phyloP scores from a whole-genome alignment of 2,797 vertebrate genomes.

The Emydoidea blandingii region DNA sequence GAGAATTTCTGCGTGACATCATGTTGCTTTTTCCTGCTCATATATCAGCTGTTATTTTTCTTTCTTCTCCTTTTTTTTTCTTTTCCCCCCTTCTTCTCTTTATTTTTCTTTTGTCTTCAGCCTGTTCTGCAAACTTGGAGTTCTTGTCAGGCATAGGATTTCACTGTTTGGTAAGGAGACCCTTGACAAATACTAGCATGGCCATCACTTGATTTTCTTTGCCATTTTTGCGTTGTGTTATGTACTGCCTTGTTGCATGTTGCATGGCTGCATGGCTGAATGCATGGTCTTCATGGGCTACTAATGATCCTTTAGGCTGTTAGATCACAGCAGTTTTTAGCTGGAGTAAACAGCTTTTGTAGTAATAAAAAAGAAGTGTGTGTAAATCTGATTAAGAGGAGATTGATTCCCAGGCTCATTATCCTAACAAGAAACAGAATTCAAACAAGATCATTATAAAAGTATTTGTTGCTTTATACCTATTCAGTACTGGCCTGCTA shows the following conservation, averaged over 20 bases:
- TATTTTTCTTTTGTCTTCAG: slow-evolving; percentile 85
- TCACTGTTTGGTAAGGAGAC: slow-evolving; percentile 90
- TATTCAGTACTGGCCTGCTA: neutral
- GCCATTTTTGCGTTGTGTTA: slow-evolving; percentile 75
- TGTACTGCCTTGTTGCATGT: slow-evolving; percentile 76
- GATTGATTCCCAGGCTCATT: slow-evolving; percentile 32
- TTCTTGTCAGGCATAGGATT: slow-evolving; percentile 94
- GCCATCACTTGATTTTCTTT: slow-evolving; percentile 81
- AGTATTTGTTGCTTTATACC: neutral
- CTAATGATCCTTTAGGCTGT: slow-evolving; percentile 40
- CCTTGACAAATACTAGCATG: slow-evolving; percentile 80
- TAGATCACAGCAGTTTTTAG: slow-evolving; percentile 25
- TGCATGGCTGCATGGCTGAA: slow-evolving; percentile 78
- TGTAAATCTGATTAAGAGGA: neutral
- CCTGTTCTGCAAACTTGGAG: slow-evolving; percentile 89
- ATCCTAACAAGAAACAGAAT: neutral
- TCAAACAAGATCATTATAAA: neutral
- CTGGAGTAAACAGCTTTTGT: slow-evolving; percentile 17
- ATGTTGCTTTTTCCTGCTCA: slow-evolving; percentile 83
- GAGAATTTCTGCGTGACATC: slow-evolving; percentile 81
- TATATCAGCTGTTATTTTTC: slow-evolving; percentile 82
- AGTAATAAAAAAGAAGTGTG: neutral
- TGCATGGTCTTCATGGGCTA: slow-evolving; percentile 72
- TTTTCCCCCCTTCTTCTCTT: slow-evolving; percentile 71
- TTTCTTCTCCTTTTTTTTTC: slow-evolving; percentile 62